Conservation (phyloP, 2,888 invertebrate species). For the Drosophila recens region DNA sequence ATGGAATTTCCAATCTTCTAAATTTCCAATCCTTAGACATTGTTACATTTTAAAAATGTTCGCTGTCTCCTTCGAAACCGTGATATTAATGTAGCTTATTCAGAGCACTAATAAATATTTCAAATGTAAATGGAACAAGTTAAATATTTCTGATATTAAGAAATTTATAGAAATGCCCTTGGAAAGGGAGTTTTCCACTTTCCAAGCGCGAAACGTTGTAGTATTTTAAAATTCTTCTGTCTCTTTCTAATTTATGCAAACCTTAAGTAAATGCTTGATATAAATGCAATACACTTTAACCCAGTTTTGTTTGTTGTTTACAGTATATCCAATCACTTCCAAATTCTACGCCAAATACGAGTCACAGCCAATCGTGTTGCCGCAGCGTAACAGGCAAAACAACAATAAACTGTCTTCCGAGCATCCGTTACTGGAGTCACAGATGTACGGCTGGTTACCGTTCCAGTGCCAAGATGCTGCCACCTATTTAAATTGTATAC, state of each 20-base stretch:
- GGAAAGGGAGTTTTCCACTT: neutral
- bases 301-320: conserved; percentile 8
- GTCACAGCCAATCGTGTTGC: conserved; percentile 34
- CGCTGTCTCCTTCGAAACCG: no score
- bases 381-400: conserved; percentile 47
- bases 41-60: no score
- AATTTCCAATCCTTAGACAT: no score
- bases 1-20: no score
- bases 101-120: no score
- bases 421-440: conserved; percentile 78
- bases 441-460: conserved; percentile 83
- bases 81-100: no score
- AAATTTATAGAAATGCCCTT: neutral
- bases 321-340: conserved; percentile 76
- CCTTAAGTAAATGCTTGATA: neutral
- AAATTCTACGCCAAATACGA: conserved; percentile 81
- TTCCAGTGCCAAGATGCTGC: conserved; percentile 45
- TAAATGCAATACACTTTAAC: neutral
- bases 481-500: conserved; percentile 71
- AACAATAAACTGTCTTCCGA: conserved; percentile 33
- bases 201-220: neutral
- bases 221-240: neutral
- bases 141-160: neutral
- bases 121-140: neutral
- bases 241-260: conserved; percentile 12